These are phyloP conservation scores for Enteromius afrohamiltoni DNA, from an alignment of 2,797 vertebrate species.

Conservation along the genomic window DNA sequence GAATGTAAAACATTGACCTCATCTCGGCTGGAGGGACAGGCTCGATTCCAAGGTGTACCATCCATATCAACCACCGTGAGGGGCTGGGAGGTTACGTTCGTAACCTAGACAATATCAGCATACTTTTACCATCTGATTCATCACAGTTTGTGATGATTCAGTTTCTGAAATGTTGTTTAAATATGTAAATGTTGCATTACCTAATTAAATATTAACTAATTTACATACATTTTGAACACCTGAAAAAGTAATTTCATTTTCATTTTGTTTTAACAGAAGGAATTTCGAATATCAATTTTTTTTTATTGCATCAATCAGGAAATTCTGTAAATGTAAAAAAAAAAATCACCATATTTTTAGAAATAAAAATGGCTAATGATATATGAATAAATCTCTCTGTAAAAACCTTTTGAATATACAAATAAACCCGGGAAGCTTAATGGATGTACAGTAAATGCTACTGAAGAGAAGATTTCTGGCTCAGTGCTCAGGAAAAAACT, in stretches of 20 bases:
- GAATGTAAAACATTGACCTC: no score
- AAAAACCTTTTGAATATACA: neutral
- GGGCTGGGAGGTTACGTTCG: no score
- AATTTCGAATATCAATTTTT: neutral
- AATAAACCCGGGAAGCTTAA: neutral
- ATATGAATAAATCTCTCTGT: neutral
- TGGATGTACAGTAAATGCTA: neutral
- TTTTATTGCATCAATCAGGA: neutral
- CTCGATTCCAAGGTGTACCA: no score
- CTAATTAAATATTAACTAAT: neutral
- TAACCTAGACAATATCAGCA: neutral
- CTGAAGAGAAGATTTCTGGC: neutral
- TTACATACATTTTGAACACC: neutral
- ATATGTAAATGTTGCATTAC: neutral
- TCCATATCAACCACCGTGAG: no score
- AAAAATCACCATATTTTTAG: neutral
- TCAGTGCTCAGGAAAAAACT: no score
- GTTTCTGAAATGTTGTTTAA: neutral
- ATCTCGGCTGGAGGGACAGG: no score
- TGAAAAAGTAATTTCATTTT: neutral
- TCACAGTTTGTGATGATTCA: neutral
- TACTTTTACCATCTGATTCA: neutral
- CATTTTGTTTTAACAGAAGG: neutral
- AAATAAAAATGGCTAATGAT: neutral
- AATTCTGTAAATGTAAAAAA: neutral